Evolutionary conservation across 2,797 vertebrate genomes (phyloP).

Genomic region (Sorex maritimensis): DNA sequence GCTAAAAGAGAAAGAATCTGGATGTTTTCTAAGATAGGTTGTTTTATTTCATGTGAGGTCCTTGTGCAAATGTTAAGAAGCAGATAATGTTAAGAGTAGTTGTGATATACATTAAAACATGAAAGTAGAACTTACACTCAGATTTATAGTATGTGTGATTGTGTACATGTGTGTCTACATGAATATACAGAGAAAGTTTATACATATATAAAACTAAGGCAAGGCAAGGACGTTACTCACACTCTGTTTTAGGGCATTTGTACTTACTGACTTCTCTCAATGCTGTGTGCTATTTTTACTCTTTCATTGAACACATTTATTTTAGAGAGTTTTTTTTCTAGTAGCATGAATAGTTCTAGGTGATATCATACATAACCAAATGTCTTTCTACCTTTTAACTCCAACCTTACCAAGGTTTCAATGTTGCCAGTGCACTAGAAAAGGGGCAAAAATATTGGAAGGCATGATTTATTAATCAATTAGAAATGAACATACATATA

Average conservation of each 20-base stretch:
- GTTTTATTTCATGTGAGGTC: background rate
- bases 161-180: fast-evolving
- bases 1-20: background rate
- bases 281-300: background rate
- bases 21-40: background rate
- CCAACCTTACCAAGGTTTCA: background rate
- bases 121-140: too few species aligned
- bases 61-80: background rate
- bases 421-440: background rate
- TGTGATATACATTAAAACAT: too few species aligned
- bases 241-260: too few species aligned
- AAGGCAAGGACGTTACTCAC: background rate
- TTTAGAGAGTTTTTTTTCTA: background rate
- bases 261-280: background rate
- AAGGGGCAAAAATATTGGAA: background rate
- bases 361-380: background rate
- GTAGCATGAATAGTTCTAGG: background rate
- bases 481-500: background rate
- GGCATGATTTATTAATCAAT: background rate
- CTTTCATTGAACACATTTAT: background rate
- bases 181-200: too few species aligned
- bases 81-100: too few species aligned
- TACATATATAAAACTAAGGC: background rate
- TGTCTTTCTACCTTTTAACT: background rate
- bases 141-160: too few species aligned